These are phyloP conservation scores for Melanaphis sacchari DNA, from an alignment of 1,140 invertebrate species.

Conservation along the genomic window DNA sequence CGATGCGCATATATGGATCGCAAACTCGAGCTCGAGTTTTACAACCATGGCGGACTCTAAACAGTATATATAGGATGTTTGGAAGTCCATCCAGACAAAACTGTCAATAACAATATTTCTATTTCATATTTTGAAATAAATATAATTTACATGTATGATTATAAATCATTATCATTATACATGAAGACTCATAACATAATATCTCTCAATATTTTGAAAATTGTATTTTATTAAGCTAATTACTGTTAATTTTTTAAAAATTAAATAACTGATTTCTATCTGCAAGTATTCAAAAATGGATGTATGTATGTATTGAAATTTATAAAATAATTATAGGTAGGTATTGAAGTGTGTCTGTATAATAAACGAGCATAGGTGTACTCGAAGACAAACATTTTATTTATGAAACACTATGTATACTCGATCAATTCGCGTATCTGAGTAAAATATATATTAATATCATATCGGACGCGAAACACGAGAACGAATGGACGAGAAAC, in stretches of 20 bases:
- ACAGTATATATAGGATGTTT: not conserved
- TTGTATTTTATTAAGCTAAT: not conserved
- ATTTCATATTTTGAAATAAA: no score
- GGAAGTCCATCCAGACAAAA: not conserved
- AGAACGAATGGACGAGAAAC: not conserved
- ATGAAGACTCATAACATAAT: no score
- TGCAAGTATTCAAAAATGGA: not conserved
- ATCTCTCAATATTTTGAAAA: not conserved
- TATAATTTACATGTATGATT: no score
- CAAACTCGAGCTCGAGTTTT: not conserved
- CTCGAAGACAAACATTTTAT: not conserved
- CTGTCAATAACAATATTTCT: not conserved
- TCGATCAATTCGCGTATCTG: not conserved
- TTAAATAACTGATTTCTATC: not conserved
- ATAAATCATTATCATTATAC: no score
- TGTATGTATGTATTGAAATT: not conserved
- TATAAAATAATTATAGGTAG: not conserved
- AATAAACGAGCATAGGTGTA: no score
- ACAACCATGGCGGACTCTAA: not conserved
- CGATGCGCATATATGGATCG: not conserved
- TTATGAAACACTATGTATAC: not conserved
- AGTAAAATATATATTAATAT: slow-evolving; percentile 12
- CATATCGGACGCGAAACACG: not conserved
- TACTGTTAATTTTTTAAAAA: not conserved
- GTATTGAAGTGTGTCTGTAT: not conserved